These are phyloP conservation scores for Nephrotoma guestfalica DNA, from an alignment of 2,888 invertebrate genomes.

Conservation along the genomic window DNA sequence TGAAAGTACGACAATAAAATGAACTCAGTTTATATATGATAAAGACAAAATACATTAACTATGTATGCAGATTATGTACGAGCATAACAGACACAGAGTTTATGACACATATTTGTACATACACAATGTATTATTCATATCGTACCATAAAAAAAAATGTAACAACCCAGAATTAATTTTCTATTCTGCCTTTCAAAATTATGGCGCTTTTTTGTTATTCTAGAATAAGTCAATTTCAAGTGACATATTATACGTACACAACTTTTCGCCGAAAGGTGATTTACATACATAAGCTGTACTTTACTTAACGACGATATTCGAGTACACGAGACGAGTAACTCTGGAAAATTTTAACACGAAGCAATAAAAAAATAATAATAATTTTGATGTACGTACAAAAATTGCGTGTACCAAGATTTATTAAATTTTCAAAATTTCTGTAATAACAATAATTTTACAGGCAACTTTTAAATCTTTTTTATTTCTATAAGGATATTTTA, in stretches of 20 bases:
- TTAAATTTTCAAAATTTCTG: neutral
- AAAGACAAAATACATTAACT: neutral
- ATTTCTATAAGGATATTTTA: neutral
- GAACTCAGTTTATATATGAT: neutral
- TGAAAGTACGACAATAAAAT: neutral
- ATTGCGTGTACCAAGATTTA: neutral
- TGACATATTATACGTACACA: neutral
- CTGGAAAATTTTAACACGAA: neutral
- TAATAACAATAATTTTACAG: neutral
- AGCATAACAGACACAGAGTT: neutral
- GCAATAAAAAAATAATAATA: neutral
- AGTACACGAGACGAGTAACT: neutral
- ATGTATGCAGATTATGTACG: neutral
- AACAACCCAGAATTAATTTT: neutral
- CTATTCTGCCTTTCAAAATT: neutral
- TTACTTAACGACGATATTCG: neutral
- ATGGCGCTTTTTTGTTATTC: neutral
- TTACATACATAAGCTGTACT: neutral
- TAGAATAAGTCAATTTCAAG: neutral
- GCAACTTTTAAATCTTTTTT: neutral
- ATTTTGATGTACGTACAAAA: neutral
- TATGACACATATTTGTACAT: neutral
- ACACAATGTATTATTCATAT: neutral
- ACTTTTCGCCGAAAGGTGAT: neutral
- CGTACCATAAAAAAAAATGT: neutral